These are phyloP conservation scores for Parthenolecanium corni DNA, from an alignment of 2,888 invertebrate genomes.

Conservation along the genomic window DNA sequence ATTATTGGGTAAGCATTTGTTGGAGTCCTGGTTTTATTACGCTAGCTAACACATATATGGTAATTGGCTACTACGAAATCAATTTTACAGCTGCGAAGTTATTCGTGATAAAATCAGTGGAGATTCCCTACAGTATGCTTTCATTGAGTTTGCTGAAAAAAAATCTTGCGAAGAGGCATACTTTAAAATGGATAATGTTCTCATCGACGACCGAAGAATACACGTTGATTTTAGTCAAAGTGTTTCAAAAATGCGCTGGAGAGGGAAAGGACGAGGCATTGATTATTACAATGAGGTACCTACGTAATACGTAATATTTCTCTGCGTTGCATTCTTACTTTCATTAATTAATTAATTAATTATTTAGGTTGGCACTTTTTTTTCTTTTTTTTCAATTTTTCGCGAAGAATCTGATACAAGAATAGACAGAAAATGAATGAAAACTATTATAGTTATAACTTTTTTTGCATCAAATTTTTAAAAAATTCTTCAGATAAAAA, in stretches of 20 bases:
- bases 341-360: slow-evolving; percentile 29
- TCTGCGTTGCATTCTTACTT: no score
- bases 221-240: slow-evolving; percentile 99
- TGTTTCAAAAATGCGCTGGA: slow-evolving; percentile 86
- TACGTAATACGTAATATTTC: no score
- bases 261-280: slow-evolving; percentile 74
- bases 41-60: no score
- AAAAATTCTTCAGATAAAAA: no score
- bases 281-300: slow-evolving; percentile 42
- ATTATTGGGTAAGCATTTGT: slow-evolving; percentile 51
- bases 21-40: no score
- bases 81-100: slow-evolving; percentile 67
- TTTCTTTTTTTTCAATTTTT: background rate
- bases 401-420: slow-evolving; percentile 1
- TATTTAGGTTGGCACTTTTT: background rate
- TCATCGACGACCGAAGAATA: slow-evolving; percentile 95
- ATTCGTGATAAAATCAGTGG: slow-evolving; percentile 85
- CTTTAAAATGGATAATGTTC: slow-evolving; percentile 99
- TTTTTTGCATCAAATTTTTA: no score
- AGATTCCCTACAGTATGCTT: slow-evolving; percentile 96
- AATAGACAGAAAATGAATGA: slow-evolving; percentile 17
- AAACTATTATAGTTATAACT: no score
- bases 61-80: no score
- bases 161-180: slow-evolving; percentile 94
- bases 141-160: slow-evolving; percentile 89